Evolutionary conservation across 2,888 invertebrate species (phyloP), one percentile per base, ranked within the genome.

Genomic region (Cinara cedri): DNA sequence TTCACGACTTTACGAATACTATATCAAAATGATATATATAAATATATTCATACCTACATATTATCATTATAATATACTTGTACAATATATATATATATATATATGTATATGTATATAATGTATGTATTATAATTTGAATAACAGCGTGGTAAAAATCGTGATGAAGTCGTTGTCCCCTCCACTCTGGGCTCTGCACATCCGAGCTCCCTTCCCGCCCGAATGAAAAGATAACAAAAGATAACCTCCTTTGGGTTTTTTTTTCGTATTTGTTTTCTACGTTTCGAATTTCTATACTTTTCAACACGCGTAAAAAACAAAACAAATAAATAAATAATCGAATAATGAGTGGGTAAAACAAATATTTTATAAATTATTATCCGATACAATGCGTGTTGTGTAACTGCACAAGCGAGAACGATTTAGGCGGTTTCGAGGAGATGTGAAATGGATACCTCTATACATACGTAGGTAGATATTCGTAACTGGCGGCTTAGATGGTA

Each of bases 161-260:
- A 49, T 49, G 16, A 49, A 16, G 24, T 63, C 63, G 19, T 63
- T 34, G 13, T 62, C n/a, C n/a, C n/a, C n/a, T n/a, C n/a, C n/a
- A n/a, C n/a, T n/a, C n/a, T n/a, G n/a, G 26, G 62, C 54, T 70
- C 16, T 70, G 26, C 44, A 4, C 42, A 1, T 66, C 21, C n/a
- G n/a, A n/a, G n/a, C n/a, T n/a, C n/a, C n/a, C n/a, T n/a, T n/a
- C n/a, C n/a, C n/a, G n/a, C n/a, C 34, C 14, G 19, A 14, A 54
- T 14, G 54, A 54, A 54, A 21, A 42, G 34, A 26, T 70, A 70
- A 70, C 70, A 54, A 70, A 70, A 70, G 34, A n/a, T n/a, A 54
- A 70, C 51, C 54, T 54, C 70, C 70, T 70, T 70, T 70, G 70
- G 46, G n/a, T n/a, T n/a, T n/a, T n/a, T 70, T n/a, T 54, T 54